These are phyloP conservation scores for Patella depressa DNA, from an alignment of 2,888 invertebrate species.

Conservation along the genomic window DNA sequence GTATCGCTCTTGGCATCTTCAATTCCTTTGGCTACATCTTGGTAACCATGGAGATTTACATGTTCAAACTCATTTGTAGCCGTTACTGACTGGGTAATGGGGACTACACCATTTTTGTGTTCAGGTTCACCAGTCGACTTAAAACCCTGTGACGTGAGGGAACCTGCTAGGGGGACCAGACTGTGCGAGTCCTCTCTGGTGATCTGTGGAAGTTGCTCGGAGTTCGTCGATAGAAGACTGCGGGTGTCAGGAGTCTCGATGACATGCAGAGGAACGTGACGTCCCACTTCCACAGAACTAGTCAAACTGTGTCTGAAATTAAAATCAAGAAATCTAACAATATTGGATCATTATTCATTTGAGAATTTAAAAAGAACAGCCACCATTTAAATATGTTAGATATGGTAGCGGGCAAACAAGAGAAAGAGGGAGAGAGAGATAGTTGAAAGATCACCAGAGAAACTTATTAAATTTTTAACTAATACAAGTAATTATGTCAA, in stretches of 20 bases:
- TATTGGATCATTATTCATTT: too few relatives aligned
- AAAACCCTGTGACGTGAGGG: conserved; percentile 30
- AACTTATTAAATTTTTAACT: too few relatives aligned
- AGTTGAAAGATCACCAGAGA: too few relatives aligned
- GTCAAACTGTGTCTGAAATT: conserved; percentile 27
- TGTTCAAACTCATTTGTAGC: not conserved
- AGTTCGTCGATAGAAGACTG: conserved; percentile 28
- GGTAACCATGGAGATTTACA: not conserved
- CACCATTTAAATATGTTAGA: not conserved
- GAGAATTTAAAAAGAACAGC: too few relatives aligned
- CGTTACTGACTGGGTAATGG: not conserved
- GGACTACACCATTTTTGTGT: not conserved
- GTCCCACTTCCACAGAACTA: conserved; percentile 14
- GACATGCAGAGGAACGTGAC: not conserved
- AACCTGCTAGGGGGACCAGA: conserved; percentile 38
- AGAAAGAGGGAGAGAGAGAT: not conserved
- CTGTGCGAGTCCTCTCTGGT: conserved; percentile 37
- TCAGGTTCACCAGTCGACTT: not conserved
- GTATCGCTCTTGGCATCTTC: not conserved
- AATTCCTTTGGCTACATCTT: not conserved
- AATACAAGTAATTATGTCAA: too few relatives aligned
- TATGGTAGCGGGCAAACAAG: conserved; percentile 18
- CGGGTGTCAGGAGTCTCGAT: conserved; percentile 22
- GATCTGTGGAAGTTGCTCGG: conserved; percentile 16
- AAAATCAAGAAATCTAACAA: not conserved